These are phyloP conservation scores for Columba janthina DNA, from an alignment of 2,113 vertebrate genomes.

Conservation along the genomic window DNA sequence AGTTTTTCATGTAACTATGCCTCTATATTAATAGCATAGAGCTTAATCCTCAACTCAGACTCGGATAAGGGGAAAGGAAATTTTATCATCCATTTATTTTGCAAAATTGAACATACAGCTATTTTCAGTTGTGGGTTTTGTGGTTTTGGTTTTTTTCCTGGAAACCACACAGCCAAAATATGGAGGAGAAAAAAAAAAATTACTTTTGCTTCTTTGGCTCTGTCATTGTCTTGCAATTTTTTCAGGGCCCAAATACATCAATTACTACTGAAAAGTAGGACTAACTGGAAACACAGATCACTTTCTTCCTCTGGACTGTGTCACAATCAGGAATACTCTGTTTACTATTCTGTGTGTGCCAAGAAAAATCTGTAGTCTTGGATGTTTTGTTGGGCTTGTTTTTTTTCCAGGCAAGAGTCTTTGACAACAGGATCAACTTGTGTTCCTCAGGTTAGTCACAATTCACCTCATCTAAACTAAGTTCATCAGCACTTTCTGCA, in stretches of 20 bases:
- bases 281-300: not conserved
- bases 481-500: not conserved
- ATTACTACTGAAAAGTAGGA: not conserved
- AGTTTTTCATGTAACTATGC: not conserved
- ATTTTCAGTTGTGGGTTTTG: not conserved
- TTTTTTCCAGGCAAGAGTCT: not conserved
- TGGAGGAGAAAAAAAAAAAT: not conserved
- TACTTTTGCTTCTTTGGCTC: not conserved
- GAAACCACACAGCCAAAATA: not conserved
- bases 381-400: not conserved
- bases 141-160: not conserved
- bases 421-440: not conserved
- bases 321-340: not conserved
- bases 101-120: not conserved
- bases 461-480: not conserved
- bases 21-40: not conserved
- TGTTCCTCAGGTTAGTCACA: not conserved
- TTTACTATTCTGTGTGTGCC: not conserved
- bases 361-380: not conserved
- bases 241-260: not conserved
- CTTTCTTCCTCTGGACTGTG: not conserved
- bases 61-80: not conserved
- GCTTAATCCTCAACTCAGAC: not conserved
- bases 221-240: not conserved
- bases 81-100: not conserved